These are phyloP conservation scores for Volucella inflata DNA, from an alignment of 2,888 invertebrate genomes.

Conservation along the genomic window DNA sequence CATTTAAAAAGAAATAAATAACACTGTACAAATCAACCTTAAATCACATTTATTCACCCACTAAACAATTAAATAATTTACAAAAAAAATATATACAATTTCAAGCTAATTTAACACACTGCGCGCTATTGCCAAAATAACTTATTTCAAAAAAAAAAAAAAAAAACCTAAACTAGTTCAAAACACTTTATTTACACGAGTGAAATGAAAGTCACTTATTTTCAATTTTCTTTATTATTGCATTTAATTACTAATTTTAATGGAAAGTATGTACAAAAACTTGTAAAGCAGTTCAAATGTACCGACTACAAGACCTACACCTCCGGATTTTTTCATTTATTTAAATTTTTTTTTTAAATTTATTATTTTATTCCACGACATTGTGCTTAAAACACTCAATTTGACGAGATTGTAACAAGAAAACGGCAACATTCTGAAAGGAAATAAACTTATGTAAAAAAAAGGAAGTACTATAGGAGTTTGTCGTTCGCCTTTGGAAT, in stretches of 20 bases:
- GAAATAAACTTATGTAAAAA: conserved; percentile 28
- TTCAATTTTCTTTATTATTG: conserved; percentile 44
- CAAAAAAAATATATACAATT: conserved; percentile 41
- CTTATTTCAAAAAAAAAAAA: conserved; percentile 34
- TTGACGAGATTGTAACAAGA: conserved; percentile 60
- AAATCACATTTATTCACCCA: conserved; percentile 67
- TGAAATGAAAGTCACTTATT: conserved; percentile 64
- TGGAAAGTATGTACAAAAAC: conserved; percentile 54
- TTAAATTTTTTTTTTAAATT: conserved; percentile 35
- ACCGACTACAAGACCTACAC: conserved; percentile 32
- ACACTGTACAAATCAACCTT: conserved; percentile 61
- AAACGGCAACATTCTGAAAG: conserved; percentile 32
- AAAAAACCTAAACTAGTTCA: conserved; percentile 59
- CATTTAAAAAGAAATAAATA: conserved; percentile 45
- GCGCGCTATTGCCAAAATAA: conserved; percentile 73
- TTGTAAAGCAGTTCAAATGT: conserved; percentile 64
- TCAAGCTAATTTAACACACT: conserved; percentile 70
- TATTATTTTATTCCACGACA: conserved; percentile 27
- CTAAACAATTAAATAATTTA: conserved; percentile 44
- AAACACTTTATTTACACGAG: conserved; percentile 61
- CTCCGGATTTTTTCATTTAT: conserved; percentile 4
- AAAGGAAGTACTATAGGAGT: conserved; percentile 4
- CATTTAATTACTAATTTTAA: conserved; percentile 45
- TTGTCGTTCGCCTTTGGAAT: conserved; percentile 51
- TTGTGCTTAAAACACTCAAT: conserved; percentile 70